Conservation (phyloP, 2,797 vertebrate species). For the Malurus splendens region DNA sequence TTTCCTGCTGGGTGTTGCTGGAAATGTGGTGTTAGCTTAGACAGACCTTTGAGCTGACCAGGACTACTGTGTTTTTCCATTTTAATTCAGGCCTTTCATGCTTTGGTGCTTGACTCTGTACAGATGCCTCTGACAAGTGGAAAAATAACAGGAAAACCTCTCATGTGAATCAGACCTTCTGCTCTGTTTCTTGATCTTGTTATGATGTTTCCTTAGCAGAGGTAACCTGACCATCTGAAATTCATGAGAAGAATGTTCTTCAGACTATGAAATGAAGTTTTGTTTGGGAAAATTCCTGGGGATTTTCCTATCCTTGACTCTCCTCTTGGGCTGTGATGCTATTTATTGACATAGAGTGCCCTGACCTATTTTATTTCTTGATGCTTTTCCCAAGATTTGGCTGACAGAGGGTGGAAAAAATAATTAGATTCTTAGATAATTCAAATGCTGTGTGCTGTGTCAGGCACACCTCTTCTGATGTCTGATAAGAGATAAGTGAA, state of each 20-base stretch:
- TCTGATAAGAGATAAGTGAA: constrained; percentile 9
- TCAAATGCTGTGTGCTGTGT: not conserved
- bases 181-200: not conserved
- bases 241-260: not conserved
- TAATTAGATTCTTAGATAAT: constrained; percentile 25
- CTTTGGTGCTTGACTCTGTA: not conserved
- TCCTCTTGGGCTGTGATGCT: not conserved
- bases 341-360: not conserved
- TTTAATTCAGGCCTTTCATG: not conserved
- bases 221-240: not conserved
- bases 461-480: not conserved
- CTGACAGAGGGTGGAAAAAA: constrained; percentile 5
- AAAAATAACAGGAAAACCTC: not conserved
- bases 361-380: constrained; percentile 1
- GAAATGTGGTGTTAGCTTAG: not conserved
- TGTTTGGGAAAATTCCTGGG: not conserved
- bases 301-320: constrained; percentile 23
- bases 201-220: not conserved
- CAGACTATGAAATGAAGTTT: not conserved
- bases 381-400: constrained; percentile 4
- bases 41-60: not conserved
- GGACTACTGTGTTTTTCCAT: not conserved
- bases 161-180: not conserved
- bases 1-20: constrained; percentile 5
- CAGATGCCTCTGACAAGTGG: not conserved